Base-by-base conservation (phyloP, 2,113 vertebrate species). In the Steatornis caripensis region DNA sequence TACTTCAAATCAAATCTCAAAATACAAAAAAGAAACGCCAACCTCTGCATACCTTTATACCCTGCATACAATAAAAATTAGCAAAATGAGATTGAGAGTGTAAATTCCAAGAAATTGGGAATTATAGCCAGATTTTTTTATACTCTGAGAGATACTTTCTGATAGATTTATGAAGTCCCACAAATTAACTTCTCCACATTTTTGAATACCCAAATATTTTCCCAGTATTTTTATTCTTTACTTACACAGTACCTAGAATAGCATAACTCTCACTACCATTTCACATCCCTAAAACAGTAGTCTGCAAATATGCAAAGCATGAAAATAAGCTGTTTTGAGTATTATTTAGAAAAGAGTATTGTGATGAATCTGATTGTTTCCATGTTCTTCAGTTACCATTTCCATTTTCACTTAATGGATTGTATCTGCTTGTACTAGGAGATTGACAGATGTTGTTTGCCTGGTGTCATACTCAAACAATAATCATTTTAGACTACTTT, bases 31-130 rank as follows among this genome's bases (percentile, higher is more conserved):
- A 36, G 66, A 37, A 15, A 30, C 2, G n/a, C 4, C 4, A 69
- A 7, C 0, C 3, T 5, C 27, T 48, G 10, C 18, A 81, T 76
- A 18, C 1, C 3, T 49, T 10, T n/a, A 58, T 58, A 60, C 15
- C 54, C 29, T 60, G 23, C n/a, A 60, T 60, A 36, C 4, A 71
- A 55, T 37, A 79, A 75, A 58, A 37, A 54, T 37, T 39, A 65
- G 5, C 22, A 69, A 60, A 82, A 76, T 76, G 10, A 84, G 29
- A 89, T 61, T 20, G 1, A 6, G 13, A 45, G 29, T 68, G 2
- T 36, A 65, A 87, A 71, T 71, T 82, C 5, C 10, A 60, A 8
- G 11, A 41, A 64, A 64, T 7, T 46, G 4, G 22, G n/a, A 69
- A 70, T 29, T 45, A n/a, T 24, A 39, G 29, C 2, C 15, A 62